Evolutionary conservation across 2,797 vertebrate species (phyloP).

Genomic region (Tokudaia muenninki): DNA sequence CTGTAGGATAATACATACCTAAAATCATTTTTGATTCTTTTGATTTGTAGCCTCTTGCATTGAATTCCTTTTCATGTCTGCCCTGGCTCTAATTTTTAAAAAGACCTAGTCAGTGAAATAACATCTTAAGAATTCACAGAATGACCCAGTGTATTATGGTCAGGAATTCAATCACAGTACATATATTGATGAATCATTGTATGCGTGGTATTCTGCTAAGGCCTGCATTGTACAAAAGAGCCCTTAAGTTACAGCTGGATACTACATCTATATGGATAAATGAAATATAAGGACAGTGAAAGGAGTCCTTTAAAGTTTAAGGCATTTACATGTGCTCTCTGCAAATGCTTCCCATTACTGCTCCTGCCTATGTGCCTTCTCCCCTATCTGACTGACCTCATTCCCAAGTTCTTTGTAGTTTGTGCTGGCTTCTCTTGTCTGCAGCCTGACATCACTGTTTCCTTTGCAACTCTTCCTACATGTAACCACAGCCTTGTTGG

Average conservation of each 20-base stretch:
- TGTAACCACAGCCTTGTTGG: not conserved
- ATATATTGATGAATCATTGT: not conserved
- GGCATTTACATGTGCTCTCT: not conserved
- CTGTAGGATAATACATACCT: not conserved
- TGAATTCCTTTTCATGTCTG: not conserved
- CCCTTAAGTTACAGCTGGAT: not conserved
- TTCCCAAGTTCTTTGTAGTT: not conserved
- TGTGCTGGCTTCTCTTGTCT: not conserved
- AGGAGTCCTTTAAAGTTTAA: not conserved
- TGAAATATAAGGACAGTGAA: not conserved
- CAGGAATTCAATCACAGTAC: fast-evolving
- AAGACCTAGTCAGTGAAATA: not conserved
- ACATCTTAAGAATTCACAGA: not conserved
- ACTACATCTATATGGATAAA: not conserved
- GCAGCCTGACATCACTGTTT: not conserved
- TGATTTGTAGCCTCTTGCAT: not conserved
- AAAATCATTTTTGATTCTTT: not conserved
- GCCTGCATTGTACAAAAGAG: not conserved
- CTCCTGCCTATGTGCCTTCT: not conserved
- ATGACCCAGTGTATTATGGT: fast-evolving
- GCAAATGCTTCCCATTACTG: not conserved
- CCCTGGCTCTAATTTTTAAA: not conserved
- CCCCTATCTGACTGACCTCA: fast-evolving
- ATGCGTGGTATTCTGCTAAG: not conserved
- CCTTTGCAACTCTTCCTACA: not conserved